These are phyloP conservation scores for Acleris literana DNA, from an alignment of 2,888 invertebrate species.

Conservation along the genomic window DNA sequence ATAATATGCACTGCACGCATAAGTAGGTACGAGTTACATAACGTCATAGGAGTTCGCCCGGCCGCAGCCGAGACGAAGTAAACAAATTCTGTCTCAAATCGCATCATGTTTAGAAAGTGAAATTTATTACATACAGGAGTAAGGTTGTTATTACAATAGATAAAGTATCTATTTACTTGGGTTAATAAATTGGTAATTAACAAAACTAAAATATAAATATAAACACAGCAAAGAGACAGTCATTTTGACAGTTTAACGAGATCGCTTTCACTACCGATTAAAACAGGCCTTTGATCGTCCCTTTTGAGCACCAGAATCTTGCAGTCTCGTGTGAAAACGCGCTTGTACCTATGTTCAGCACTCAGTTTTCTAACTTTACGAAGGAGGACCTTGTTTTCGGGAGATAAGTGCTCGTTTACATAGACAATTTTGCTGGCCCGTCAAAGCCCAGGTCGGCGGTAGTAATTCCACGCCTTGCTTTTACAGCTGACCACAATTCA, in stretches of 20 bases:
- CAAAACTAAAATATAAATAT: neutral
- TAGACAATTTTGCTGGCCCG: slow-evolving; percentile 6
- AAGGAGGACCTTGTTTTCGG: slow-evolving; percentile 15
- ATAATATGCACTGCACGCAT: slow-evolving; percentile 3
- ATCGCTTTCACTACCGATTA: slow-evolving; percentile 3
- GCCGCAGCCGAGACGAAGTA: neutral
- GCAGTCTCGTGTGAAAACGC: slow-evolving; percentile 8
- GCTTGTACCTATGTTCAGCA: slow-evolving; percentile 3
- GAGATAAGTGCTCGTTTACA: slow-evolving; percentile 7
- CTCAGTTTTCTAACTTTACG: slow-evolving; percentile 4
- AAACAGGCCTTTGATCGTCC: slow-evolving; percentile 9
- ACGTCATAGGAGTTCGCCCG: neutral
- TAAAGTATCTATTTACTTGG: neutral
- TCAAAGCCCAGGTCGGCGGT: slow-evolving; percentile 15
- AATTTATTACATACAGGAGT: too few relatives aligned
- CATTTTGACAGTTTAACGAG: slow-evolving; percentile 1
- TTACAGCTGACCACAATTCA: slow-evolving; percentile 12
- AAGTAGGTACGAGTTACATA: slow-evolving; percentile 1
- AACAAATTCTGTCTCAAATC: slow-evolving; percentile 2
- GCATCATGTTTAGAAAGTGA: too few relatives aligned
- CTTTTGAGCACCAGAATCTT: slow-evolving; percentile 9
- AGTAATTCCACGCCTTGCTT: slow-evolving; percentile 9
- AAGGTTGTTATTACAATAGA: neutral
- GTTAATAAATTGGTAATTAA: neutral
- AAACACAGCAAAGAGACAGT: neutral